A percentile compares a stretch with the other conserved stretches of the same genome.
Conservation (phyloP, 1,140 invertebrate species). For the Pseudomyrmex flavicornis region DNA sequence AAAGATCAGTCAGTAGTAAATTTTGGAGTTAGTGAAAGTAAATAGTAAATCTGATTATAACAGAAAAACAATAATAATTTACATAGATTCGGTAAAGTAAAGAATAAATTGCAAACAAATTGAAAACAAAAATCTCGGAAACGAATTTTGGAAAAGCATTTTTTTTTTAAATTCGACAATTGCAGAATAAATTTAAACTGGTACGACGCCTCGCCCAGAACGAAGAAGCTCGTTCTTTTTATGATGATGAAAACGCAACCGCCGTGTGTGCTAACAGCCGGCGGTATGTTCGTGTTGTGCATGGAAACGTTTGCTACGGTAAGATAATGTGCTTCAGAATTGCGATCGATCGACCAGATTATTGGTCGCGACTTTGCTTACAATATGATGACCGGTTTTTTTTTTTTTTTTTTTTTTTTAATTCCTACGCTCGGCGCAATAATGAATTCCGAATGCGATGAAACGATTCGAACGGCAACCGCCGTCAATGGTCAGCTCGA, state of each 20-base stretch:
- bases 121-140: not conserved
- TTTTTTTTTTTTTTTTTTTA: no score
- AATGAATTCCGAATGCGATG: not conserved
- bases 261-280: conserved; percentile 41
- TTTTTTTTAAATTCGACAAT: not conserved
- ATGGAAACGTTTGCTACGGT: conserved; percentile 52
- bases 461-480: not conserved
- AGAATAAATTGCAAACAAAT: not conserved
- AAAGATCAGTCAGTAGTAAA: not conserved
- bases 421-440: conserved; percentile 18
- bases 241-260: conserved; percentile 45
- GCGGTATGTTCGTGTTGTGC: conserved; percentile 47
- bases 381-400: not conserved
- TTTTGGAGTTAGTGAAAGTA: not conserved
- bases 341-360: not conserved
- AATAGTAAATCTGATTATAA: not conserved
- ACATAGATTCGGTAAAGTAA: not conserved
- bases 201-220: conserved; percentile 39
- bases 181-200: conserved; percentile 50
- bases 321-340: not conserved
- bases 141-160: not conserved
- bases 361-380: not conserved
- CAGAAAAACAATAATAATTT: not conserved
- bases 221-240: conserved; percentile 38
- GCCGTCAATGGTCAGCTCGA: not conserved